These are phyloP conservation scores for Gastrophysa polygoni DNA, from an alignment of 2,888 invertebrate species.

Conservation along the genomic window DNA sequence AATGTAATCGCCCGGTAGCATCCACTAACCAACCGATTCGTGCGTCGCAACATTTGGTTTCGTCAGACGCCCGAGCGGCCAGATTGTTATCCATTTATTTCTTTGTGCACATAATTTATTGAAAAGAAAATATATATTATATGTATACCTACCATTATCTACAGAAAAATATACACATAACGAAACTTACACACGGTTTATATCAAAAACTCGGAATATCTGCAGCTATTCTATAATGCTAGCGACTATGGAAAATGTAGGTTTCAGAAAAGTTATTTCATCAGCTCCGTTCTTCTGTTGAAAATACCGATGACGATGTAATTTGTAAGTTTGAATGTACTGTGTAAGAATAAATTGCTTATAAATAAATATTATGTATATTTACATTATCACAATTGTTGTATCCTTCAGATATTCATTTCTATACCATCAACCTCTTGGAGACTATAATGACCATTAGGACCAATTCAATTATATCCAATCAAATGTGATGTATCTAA, in stretches of 20 bases:
- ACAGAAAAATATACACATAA: slow-evolving; percentile 42
- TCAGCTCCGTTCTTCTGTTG: slow-evolving; percentile 41
- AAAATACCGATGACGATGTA: slow-evolving; percentile 48
- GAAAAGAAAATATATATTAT: slow-evolving; percentile 43
- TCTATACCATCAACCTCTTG: too few species aligned
- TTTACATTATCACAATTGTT: background rate
- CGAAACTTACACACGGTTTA: slow-evolving; percentile 50
- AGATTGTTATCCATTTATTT: slow-evolving; percentile 39
- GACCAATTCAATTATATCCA: background rate
- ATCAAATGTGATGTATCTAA: slow-evolving; percentile 50
- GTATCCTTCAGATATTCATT: background rate
- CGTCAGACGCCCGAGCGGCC: background rate
- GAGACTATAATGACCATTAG: too few species aligned
- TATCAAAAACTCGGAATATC: slow-evolving; percentile 40
- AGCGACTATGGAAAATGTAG: slow-evolving; percentile 46
- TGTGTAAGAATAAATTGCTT: slow-evolving; percentile 58
- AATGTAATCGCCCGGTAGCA: slow-evolving; percentile 46
- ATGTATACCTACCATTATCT: slow-evolving; percentile 49
- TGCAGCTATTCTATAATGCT: too few species aligned
- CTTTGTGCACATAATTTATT: slow-evolving; percentile 53
- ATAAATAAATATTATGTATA: slow-evolving; percentile 45
- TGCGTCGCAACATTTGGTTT: slow-evolving; percentile 10
- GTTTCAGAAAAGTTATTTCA: slow-evolving; percentile 47
- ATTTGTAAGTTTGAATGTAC: slow-evolving; percentile 58
- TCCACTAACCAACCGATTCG: slow-evolving; percentile 31